phyloP scores from a whole-genome alignment of 2,888 invertebrate species.

The Platypus cylindrus region DNA sequence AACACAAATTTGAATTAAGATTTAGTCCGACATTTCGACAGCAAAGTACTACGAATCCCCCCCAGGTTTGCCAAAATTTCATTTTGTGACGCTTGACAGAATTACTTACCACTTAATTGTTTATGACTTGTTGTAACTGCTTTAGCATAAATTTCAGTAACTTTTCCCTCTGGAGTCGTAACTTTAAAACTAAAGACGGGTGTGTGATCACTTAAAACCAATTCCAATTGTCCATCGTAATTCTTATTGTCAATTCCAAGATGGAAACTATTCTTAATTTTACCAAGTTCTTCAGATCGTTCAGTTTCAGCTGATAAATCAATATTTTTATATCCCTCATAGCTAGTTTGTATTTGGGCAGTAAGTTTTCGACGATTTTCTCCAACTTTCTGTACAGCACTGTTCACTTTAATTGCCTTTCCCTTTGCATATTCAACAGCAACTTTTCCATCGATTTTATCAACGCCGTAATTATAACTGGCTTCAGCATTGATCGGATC shows the following conservation, averaged over 20 bases:
- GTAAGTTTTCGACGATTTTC: slow-evolving; percentile 35
- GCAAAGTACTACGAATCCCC: too few species aligned
- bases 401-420: slow-evolving; percentile 33
- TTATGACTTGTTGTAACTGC: slow-evolving; percentile 40
- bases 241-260: slow-evolving; percentile 43
- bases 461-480: slow-evolving; percentile 22
- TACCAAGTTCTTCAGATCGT: slow-evolving; percentile 23
- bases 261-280: slow-evolving; percentile 31
- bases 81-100: neutral
- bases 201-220: slow-evolving; percentile 41
- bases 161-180: slow-evolving; percentile 38
- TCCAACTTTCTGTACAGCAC: slow-evolving; percentile 15
- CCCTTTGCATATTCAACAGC: slow-evolving; percentile 27
- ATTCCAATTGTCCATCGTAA: slow-evolving; percentile 42
- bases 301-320: slow-evolving; percentile 32
- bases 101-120: slow-evolving; percentile 36
- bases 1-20: slow-evolving; percentile 2
- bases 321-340: slow-evolving; percentile 31
- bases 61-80: too few species aligned
- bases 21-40: too few species aligned
- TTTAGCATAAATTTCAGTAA: slow-evolving; percentile 34
- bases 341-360: slow-evolving; percentile 35
- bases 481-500: slow-evolving; percentile 34
- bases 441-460: slow-evolving; percentile 23
- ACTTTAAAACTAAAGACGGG: slow-evolving; percentile 45